phyloP scores from a whole-genome alignment of 2,113 vertebrate genomes.

The Pleuronectes platessa region DNA sequence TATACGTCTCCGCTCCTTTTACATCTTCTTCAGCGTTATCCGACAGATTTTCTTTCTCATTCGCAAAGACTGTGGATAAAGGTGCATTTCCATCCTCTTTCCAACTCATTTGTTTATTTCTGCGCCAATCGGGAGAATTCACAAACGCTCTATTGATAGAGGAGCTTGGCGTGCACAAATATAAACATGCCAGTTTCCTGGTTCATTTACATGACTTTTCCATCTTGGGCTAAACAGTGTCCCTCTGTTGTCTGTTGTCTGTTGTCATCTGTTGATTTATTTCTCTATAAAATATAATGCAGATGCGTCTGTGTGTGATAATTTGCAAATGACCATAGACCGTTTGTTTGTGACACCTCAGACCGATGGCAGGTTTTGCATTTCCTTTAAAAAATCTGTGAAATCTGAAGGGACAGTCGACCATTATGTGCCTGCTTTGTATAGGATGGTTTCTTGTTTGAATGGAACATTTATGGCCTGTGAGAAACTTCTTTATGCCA shows the following conservation, averaged over 20 bases:
- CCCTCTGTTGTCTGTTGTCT: background rate
- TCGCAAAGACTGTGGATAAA: constrained; percentile 9
- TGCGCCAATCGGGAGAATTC: constrained; percentile 17
- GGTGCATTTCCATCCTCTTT: constrained; percentile 10
- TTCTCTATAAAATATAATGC: background rate
- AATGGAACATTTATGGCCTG: constrained; percentile 7
- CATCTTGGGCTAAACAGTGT: constrained; percentile 7
- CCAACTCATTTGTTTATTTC: constrained; percentile 72
- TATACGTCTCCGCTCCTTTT: constrained; percentile 2
- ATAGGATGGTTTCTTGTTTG: constrained; percentile 10
- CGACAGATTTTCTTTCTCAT: constrained; percentile 12
- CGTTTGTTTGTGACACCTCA: constrained; percentile 36
- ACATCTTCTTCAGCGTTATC: constrained; percentile 10
- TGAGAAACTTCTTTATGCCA: background rate
- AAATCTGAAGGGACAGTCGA: constrained; percentile 49
- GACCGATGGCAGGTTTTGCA: constrained; percentile 46
- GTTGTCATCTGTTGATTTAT: constrained; percentile 26
- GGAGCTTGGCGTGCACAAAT: constrained; percentile 11
- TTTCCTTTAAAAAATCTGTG: constrained; percentile 59
- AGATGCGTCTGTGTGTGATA: background rate
- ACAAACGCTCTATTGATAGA: constrained; percentile 63
- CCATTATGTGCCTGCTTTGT: constrained; percentile 42
- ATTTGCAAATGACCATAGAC: constrained; percentile 57
- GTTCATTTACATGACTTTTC: constrained; percentile 72
- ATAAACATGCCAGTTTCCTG: constrained; percentile 60